Evolutionary conservation across 2,113 vertebrate species (phyloP), one percentile per base, ranked within the genome.

Genomic region (Coturnix japonica): DNA sequence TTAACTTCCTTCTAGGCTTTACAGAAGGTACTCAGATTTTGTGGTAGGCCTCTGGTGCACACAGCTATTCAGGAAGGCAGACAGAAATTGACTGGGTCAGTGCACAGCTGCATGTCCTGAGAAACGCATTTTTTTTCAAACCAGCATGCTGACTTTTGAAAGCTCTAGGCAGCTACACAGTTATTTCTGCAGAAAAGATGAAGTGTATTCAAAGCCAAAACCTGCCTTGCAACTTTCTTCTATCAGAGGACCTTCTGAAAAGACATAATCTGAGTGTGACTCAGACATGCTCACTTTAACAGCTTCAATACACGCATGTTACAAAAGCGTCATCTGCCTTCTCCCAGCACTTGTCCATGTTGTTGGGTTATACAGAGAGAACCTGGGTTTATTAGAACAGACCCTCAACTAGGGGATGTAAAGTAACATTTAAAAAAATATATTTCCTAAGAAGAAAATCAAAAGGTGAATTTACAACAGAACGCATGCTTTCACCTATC

Each of bases 41-140:
- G 19, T 20, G 31, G 33, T 56, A 41, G 37, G 54, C 54, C 30
- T 21, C 54, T 66, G 37, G 6, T 22, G 10, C 22, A 47, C 30
- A 43, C 0, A 0, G 33, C 47, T 44, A 77, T 41, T 31, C 2
- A 4, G 35, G 35, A 7, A 2, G 53, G 39, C 44, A 79, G 70
- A 9, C 28, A 85, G 56, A 78, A 94, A n/a, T 37, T 1, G 3
- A 22, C 30, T 73, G 65, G 77, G 33, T 31, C 53, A 81, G 57
- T 3, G 0, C 31, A 31, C 35, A 57, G 47, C 5, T 43, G 66
- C 22, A 13, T 56, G 33, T 74, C 66, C 70, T 57, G 66, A 90
- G 73, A 94, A 90, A 79, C 33, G 14, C 2, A 16, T 74, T 88
- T 82, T 78, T 73, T 90, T 88, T 77, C 60, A 86, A 83, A 88